Percentiles rank a stretch among this genome's conserved stretches.
Evolutionary conservation across 2,797 vertebrate species (phyloP).

Genomic region (Paratrypauchen microcephalus): DNA sequence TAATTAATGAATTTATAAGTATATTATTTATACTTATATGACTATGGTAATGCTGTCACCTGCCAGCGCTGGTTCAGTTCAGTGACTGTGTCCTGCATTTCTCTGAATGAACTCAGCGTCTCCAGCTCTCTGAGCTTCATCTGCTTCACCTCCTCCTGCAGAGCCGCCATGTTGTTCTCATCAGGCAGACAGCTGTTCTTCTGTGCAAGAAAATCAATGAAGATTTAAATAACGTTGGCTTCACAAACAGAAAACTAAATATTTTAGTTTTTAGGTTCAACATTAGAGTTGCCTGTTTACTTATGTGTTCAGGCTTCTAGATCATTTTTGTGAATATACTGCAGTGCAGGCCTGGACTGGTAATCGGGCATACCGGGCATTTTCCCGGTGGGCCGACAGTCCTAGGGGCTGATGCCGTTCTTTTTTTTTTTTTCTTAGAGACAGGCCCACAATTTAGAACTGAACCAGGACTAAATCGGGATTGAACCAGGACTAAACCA

Average conservation of each 20-base stretch:
- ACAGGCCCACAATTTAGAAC: too few species aligned
- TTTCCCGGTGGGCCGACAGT: too few species aligned
- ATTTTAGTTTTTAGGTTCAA: too few species aligned
- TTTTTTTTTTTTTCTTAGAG: too few species aligned
- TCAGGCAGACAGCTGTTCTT: conserved; percentile 87
- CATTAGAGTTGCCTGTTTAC: not conserved
- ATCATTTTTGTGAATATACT: not conserved
- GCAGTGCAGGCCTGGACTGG: too few species aligned
- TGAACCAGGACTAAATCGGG: too few species aligned
- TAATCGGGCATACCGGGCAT: too few species aligned
- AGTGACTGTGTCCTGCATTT: conserved; percentile 87
- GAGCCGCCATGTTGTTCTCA: conserved; percentile 86
- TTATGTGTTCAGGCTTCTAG: too few species aligned
- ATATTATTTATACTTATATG: not conserved
- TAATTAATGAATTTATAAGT: too few species aligned
- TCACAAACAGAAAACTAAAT: not conserved
- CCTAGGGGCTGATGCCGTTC: too few species aligned
- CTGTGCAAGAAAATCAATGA: conserved; percentile 61
- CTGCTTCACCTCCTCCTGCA: conserved; percentile 93
- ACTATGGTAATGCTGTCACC: conserved; percentile 65
- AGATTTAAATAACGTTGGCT: not conserved
- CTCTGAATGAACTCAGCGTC: conserved; percentile 82
- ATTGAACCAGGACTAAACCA: too few species aligned
- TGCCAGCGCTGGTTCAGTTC: conserved; percentile 93
- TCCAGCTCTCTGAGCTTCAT: conserved; percentile 89